A percentile compares a stretch with the other conserved stretches of the same genome.
These are phyloP conservation scores for Serranochromis macrocephalus DNA, from an alignment of 2,113 vertebrate species.

Conservation along the genomic window DNA sequence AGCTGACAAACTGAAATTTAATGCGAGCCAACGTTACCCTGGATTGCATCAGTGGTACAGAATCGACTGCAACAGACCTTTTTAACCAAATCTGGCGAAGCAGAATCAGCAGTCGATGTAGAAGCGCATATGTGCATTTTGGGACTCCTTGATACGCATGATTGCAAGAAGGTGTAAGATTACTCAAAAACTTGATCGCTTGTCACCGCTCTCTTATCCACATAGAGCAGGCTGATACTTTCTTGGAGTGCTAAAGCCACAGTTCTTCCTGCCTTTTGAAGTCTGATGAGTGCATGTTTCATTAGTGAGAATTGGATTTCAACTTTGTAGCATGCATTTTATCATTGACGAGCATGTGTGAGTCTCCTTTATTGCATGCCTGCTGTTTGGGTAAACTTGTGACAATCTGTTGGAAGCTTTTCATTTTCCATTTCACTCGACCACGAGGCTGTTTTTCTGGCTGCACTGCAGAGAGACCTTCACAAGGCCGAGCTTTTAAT, in stretches of 20 bases:
- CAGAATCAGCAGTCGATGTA: not conserved
- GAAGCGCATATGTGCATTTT: not conserved
- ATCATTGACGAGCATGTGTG: constrained; percentile 40
- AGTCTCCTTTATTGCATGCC: constrained; percentile 3
- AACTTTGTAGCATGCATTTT: constrained; percentile 13
- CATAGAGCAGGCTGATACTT: not conserved
- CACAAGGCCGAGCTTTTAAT: constrained; percentile 74
- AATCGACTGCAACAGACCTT: constrained; percentile 2
- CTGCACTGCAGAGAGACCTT: constrained; percentile 59
- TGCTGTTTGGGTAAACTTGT: constrained; percentile 41
- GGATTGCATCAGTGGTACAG: constrained; percentile 47
- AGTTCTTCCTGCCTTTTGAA: constrained; percentile 10
- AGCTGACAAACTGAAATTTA: constrained; percentile 31
- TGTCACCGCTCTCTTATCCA: constrained; percentile 1
- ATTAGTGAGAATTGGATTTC: constrained; percentile 1
- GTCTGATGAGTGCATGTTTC: constrained; percentile 4
- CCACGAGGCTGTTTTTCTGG: constrained; percentile 38
- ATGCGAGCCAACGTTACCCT: constrained; percentile 24
- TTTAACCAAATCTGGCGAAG: constrained; percentile 1
- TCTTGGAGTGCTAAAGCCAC: constrained; percentile 16
- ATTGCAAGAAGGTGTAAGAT: constrained; percentile 5
- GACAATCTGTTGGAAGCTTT: constrained; percentile 44
- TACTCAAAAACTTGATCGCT: not conserved
- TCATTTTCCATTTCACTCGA: constrained; percentile 41
- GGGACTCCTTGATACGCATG: constrained; percentile 4